Evolutionary conservation across 2,113 vertebrate species (phyloP).

Genomic region (Actinemys pallida): DNA sequence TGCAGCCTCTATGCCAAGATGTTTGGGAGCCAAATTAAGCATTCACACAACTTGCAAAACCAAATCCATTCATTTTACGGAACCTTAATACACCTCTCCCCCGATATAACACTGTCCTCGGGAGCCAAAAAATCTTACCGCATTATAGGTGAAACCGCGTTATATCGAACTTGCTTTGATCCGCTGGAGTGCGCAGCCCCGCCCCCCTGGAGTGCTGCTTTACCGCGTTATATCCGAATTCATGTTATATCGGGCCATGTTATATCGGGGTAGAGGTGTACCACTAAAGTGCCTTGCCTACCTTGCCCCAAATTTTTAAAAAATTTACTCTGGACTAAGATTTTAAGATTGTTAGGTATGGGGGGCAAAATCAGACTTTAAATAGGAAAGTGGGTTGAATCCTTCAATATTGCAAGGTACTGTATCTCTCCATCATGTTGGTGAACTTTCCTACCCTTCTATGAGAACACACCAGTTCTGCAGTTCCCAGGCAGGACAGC

Average conservation of each 20-base stretch:
- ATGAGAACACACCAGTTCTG: not conserved
- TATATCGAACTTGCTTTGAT: no score
- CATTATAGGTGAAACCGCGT: no score
- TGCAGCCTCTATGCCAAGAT: not conserved
- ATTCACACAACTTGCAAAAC: not conserved
- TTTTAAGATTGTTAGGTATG: not conserved
- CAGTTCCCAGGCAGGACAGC: constrained; percentile 30
- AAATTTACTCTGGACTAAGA: not conserved
- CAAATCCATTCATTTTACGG: not conserved
- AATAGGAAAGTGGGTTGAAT: not conserved
- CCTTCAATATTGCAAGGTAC: not conserved
- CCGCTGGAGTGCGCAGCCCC: no score
- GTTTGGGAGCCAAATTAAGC: not conserved
- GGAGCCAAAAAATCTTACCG: no score
- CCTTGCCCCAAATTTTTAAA: not conserved
- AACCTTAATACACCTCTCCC: not conserved
- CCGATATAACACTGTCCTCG: no score
- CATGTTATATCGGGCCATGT: no score
- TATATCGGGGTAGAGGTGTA: not conserved
- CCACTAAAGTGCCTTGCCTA: not conserved
- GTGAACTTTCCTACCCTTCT: accelerated
- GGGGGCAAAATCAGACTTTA: not conserved
- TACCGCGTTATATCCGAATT: no score
- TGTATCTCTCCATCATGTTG: not conserved
- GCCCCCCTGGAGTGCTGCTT: no score